Base-by-base conservation (phyloP, 2,888 invertebrate species). In the Thereva unica region DNA sequence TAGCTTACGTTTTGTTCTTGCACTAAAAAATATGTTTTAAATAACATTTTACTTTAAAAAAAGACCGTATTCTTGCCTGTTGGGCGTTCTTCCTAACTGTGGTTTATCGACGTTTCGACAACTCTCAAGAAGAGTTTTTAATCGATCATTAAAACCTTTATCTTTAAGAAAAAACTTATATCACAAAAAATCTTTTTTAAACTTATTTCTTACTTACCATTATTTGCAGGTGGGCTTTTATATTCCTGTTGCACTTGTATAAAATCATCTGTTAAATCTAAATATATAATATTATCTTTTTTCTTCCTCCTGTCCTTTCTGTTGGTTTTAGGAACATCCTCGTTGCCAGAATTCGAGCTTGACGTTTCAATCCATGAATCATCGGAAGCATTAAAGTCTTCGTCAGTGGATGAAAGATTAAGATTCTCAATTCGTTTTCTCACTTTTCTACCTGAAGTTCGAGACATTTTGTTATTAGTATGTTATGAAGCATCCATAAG, bases 231-330 rank as follows among this genome's bases (percentile, higher is more conserved):
- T 5, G 75, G 74, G 66, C 71, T 73, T 4, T 71, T 68, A 34
- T 38, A 49, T 37, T 72, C 64, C 4, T 74, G 68, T 64, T 73
- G 71, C 34, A 79, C 74, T 66, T 76, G 72, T n/a, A 80, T 74
- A 53, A 77, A 75, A 6, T 72, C 71, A 37, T 75, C 76, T 34
- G 77, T 75, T 4, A 80, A 70, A 72, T 80, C 79, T 55, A 80
- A 71, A 66, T 78, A 80, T 3, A 79, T 73, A 0, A 80, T 9
- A 5, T 75, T 68, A 41, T 71, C 70, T 40, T 64, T 38, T 3
- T 67, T 64, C 34, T 67, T 66, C 10, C 49, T 63, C 54, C 59
- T 45, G 4, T 54, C 56, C 40, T 5, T 49, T 41, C n/a, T 66
- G 47, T 37, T 64, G 50, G 49, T 7, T 7, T 4, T 38, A 44